These are phyloP conservation scores for Gyrodactylus salaris DNA, from an alignment of 1,140 invertebrate genomes.

Conservation along the genomic window DNA sequence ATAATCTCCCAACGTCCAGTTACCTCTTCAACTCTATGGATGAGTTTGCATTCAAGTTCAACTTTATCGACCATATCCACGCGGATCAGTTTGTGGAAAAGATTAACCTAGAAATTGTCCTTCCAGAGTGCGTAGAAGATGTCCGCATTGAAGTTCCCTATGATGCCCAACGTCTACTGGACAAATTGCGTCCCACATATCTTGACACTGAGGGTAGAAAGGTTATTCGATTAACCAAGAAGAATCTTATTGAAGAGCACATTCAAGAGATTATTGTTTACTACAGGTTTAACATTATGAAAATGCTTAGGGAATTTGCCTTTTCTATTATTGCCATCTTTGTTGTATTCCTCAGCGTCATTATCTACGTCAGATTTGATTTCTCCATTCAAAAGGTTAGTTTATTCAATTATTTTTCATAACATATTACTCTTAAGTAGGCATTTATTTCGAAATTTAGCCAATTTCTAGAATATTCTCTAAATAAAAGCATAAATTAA, in stretches of 20 bases:
- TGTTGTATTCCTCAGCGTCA: slow-evolving; percentile 52
- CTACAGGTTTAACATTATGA: slow-evolving; percentile 45
- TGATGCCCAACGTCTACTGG: slow-evolving; percentile 32
- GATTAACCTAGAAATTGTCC: slow-evolving; percentile 49
- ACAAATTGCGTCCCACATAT: slow-evolving; percentile 56
- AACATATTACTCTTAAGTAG: no score
- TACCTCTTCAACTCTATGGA: slow-evolving; percentile 50
- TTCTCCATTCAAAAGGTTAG: slow-evolving; percentile 42
- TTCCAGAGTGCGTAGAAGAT: slow-evolving; percentile 54
- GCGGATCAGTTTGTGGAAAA: slow-evolving; percentile 82
- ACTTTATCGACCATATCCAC: slow-evolving; percentile 66
- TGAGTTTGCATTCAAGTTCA: slow-evolving; percentile 52
- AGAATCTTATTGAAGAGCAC: slow-evolving; percentile 69
- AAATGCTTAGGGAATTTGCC: slow-evolving; percentile 60
- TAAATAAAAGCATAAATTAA: no score
- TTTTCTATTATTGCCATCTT: slow-evolving; percentile 54
- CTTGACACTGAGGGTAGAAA: slow-evolving; percentile 65
- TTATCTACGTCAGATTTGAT: slow-evolving; percentile 68
- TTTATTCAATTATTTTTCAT: no score
- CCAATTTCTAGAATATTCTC: no score
- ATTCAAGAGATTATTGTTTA: slow-evolving; percentile 51
- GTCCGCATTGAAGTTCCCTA: slow-evolving; percentile 51
- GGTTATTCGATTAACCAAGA: slow-evolving; percentile 47
- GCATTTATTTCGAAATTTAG: no score
- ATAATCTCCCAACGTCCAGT: slow-evolving; percentile 82